Conservation (phyloP, 2,888 invertebrate species). For the Drosophila subquinaria region DNA sequence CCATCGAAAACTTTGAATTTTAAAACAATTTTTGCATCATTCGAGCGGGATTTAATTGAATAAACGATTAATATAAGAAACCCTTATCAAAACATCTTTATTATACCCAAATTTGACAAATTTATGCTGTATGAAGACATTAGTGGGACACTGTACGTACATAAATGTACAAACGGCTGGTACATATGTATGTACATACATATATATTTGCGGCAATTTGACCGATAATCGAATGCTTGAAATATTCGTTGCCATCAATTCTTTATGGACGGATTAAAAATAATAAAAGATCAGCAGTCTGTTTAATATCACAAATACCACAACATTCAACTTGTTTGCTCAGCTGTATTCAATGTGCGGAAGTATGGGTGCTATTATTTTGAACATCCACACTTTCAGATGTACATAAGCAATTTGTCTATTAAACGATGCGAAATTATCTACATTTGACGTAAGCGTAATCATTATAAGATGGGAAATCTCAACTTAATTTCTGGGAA, state of each 20-base stretch:
- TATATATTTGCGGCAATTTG: background rate
- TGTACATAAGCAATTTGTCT: constrained; percentile 31
- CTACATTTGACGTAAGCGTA: constrained; percentile 45
- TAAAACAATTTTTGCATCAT: too few species aligned
- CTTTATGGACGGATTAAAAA: background rate
- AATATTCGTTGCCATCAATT: background rate
- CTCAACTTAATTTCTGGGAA: constrained; percentile 38
- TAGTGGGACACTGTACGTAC: too few species aligned
- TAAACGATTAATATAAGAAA: too few species aligned
- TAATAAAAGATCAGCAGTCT: background rate
- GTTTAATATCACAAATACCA: background rate
- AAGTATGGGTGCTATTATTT: constrained; percentile 9
- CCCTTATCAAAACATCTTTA: too few species aligned
- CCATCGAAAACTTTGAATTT: too few species aligned
- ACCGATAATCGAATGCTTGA: background rate
- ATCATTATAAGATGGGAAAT: constrained; percentile 28
- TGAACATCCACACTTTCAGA: background rate
- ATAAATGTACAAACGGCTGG: too few species aligned
- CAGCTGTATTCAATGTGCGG: constrained; percentile 15
- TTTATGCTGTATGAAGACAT: too few species aligned
- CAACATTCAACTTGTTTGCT: constrained; percentile 2
- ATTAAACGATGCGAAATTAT: constrained; percentile 48
- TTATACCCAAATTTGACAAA: too few species aligned
- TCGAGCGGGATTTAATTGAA: too few species aligned
- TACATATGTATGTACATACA: too few species aligned